A percentile compares a stretch with the other conserved stretches of the same genome.
These are phyloP conservation scores for Bujurquina vittata DNA, from an alignment of 2,113 vertebrate genomes.

Conservation along the genomic window DNA sequence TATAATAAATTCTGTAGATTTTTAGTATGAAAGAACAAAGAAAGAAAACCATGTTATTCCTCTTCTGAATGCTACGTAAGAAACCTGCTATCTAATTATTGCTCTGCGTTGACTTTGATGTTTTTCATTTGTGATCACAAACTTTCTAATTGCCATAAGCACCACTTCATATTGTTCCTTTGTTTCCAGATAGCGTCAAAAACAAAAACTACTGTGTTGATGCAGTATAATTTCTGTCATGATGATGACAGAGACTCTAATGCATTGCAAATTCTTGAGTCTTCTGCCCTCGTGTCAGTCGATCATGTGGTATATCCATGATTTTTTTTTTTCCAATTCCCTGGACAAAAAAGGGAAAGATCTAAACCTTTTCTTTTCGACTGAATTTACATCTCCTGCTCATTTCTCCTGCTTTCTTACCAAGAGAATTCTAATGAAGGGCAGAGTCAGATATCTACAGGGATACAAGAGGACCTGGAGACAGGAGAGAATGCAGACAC, in stretches of 20 bases:
- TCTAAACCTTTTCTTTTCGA: constrained; percentile 91
- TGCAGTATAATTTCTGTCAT: background rate
- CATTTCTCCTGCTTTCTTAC: constrained; percentile 92
- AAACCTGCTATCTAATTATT: background rate
- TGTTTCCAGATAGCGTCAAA: background rate
- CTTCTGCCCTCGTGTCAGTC: constrained; percentile 72
- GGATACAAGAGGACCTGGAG: constrained; percentile 94
- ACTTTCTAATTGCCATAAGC: background rate
- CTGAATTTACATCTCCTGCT: constrained; percentile 97
- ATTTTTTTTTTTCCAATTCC: constrained; percentile 70
- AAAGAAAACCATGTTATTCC: background rate
- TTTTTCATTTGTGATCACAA: background rate
- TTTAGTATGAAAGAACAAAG: background rate
- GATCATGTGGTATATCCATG: constrained; percentile 52
- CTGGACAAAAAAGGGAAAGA: constrained; percentile 80
- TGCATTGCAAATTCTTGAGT: constrained; percentile 55
- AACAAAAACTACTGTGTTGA: background rate
- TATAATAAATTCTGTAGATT: background rate
- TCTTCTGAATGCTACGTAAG: background rate
- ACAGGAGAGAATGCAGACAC: constrained; percentile 96
- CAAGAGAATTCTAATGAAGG: constrained; percentile 99
- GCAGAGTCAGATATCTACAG: constrained; percentile 91
- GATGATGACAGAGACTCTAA: constrained; percentile 42
- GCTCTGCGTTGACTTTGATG: background rate
- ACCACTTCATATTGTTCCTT: background rate